Evolutionary conservation across 2,797 vertebrate genomes (phyloP), one percentile per base, ranked within the genome.

Genomic region (Chromobotia macracanthus): DNA sequence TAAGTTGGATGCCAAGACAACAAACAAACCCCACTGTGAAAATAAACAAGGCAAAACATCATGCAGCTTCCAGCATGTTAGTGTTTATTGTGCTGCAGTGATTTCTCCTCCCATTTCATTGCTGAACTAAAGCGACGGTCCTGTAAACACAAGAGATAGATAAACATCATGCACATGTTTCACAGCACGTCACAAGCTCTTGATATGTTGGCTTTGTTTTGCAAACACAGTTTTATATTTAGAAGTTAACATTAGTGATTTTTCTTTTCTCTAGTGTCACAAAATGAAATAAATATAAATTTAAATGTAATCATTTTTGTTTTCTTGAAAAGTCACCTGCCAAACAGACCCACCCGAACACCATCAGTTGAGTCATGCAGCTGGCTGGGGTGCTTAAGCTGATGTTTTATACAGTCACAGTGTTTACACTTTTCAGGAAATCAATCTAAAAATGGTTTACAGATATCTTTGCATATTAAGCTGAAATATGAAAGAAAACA

Each of bases 1-100:
- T 3, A 5, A 5, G 31, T 31, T 31, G 31, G 31, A 31, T 31
- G 31, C 31, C 90, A 88, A 89, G 89, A 89, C 88, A 91, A 91
- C 90, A 90, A 92, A 92, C 87, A 82, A 85, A 46, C 83, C 86
- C 44, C 74, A 5, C 80, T 3, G 70, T 71, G 80, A 80, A 85
- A 84, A 83, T 76, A 81, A 77, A 86, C 75, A 66, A 15, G 50
- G 53, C 50, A 64, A 64, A 10, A 50, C 25, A 83, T 87, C 84
- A 88, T 88, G 81, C 67, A 81, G 84, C 82, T 83, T 77, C 55
- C 89, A 90, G 83, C 65, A 83, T 79, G 77, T 82, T 82, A 72
- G 79, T 82, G 84, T 77, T 90, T 83, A 84, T 84, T 82, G 81
- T 86, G 89, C 84, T n/a, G 85, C 79, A 58, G 68, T 48, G 75